phyloP scores from a whole-genome alignment of 2,797 vertebrate species.

The Sebastes oblongus region DNA sequence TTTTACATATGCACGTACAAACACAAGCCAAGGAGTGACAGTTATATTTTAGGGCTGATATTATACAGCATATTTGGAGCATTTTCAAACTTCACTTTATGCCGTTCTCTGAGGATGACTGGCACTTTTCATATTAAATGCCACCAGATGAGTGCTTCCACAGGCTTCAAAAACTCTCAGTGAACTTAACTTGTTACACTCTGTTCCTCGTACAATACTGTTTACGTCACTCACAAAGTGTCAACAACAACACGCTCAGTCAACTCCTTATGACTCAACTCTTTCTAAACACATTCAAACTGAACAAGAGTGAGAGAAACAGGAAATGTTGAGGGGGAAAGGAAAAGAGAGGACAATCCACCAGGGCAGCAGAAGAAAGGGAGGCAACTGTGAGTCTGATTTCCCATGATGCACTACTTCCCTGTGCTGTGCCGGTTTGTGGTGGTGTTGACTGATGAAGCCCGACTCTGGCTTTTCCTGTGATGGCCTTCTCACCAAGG shows the following conservation, averaged over 20 bases:
- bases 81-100: conserved; percentile 8
- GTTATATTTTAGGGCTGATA: background rate
- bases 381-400: conserved; percentile 43
- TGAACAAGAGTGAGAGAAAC: background rate
- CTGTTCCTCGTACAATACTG: conserved; percentile 13
- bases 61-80: conserved; percentile 13
- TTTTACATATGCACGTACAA: background rate
- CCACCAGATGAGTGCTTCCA: conserved; percentile 21
- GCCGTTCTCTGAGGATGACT: conserved; percentile 26
- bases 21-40: background rate
- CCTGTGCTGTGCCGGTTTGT: conserved; percentile 3
- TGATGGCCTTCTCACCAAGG: conserved; percentile 38
- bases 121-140: conserved; percentile 36
- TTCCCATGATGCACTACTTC: conserved; percentile 46
- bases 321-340: background rate
- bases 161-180: background rate
- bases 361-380: conserved; percentile 31
- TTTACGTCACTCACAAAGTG: conserved; percentile 20
- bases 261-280: conserved; percentile 13
- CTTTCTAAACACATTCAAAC: conserved; percentile 10
- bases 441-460: conserved; percentile 50
- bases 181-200: conserved; percentile 21
- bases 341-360: background rate
- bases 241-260: conserved; percentile 6
- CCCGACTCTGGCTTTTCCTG: conserved; percentile 27